These are phyloP conservation scores for Pangasianodon hypophthalmus DNA, from an alignment of 2,113 vertebrate genomes.

Conservation along the genomic window DNA sequence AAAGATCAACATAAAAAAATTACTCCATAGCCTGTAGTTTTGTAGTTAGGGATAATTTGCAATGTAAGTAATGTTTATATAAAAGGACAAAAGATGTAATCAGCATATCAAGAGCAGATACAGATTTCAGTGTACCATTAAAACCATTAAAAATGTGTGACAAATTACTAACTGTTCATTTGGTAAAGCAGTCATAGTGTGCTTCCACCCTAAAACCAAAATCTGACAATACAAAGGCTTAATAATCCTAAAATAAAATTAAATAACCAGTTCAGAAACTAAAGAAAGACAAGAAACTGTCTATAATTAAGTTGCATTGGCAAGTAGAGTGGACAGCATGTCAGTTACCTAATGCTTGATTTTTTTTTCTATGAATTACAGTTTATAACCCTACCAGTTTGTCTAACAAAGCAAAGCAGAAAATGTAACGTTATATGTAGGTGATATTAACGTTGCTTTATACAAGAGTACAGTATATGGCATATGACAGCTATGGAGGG, in stretches of 20 bases:
- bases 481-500: neutral
- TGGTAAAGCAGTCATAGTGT: neutral
- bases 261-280: neutral
- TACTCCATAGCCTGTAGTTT: neutral
- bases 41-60: neutral
- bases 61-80: neutral
- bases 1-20: neutral
- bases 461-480: neutral
- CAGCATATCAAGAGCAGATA: neutral
- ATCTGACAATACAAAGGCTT: neutral
- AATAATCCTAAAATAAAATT: neutral
- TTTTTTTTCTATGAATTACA: neutral
- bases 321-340: neutral
- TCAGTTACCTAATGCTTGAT: neutral
- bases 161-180: neutral
- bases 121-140: neutral
- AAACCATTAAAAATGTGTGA: neutral
- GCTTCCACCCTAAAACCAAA: neutral
- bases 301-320: neutral
- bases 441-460: neutral
- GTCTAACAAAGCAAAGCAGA: neutral
- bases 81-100: neutral
- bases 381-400: neutral
- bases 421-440: neutral
- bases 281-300: neutral